These are phyloP conservation scores for Mesocricetus auratus DNA, from an alignment of 2,113 vertebrate species.

Conservation along the genomic window DNA sequence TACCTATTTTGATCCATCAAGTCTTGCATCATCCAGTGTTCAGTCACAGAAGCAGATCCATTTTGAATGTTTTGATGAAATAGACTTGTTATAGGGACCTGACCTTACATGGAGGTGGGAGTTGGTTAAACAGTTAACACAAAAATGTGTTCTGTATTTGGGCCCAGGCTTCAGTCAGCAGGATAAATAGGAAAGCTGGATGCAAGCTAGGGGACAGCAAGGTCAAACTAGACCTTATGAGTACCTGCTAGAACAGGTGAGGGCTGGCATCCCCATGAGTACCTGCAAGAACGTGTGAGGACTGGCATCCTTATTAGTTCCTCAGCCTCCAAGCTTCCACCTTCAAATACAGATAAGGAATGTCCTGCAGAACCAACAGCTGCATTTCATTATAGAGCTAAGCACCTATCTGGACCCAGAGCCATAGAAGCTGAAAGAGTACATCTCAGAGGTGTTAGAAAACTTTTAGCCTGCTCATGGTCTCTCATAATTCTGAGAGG, in stretches of 20 bases:
- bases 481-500: neutral
- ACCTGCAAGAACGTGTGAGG: neutral
- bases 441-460: neutral
- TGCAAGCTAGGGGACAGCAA: neutral
- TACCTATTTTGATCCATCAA: conserved; percentile 38
- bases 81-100: conserved; percentile 11
- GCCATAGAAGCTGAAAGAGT: conserved; percentile 6
- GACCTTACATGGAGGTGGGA: neutral
- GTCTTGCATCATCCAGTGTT: conserved; percentile 7
- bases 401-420: neutral
- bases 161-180: neutral
- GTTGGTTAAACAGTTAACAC: conserved; percentile 23
- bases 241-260: neutral
- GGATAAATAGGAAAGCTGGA: conserved; percentile 12
- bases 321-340: conserved; percentile 19
- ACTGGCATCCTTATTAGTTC: neutral
- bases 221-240: neutral
- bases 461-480: neutral
- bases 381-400: conserved; percentile 1
- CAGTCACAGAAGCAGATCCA: conserved; percentile 14
- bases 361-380: neutral
- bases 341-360: neutral
- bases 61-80: conserved; percentile 15
- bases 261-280: neutral
- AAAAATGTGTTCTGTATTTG: conserved; percentile 4